Evolutionary conservation across 2,113 vertebrate genomes (phyloP), one percentile per base, ranked within the genome.

Genomic region (Myiagra hebetior): DNA sequence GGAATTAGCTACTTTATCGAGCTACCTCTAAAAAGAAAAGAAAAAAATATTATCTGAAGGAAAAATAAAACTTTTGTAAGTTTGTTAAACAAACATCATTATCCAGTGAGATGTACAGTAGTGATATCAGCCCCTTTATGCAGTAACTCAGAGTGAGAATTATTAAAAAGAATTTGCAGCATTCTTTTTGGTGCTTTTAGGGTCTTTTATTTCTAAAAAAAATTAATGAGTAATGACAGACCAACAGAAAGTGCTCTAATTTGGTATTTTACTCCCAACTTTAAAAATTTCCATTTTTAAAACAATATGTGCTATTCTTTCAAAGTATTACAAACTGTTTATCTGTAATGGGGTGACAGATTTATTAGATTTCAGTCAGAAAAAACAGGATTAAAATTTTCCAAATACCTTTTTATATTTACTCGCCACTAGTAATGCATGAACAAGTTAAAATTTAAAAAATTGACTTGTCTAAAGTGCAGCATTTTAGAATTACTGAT

Each of bases 271-370:
- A 80, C 23, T 85, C 5, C 15, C 42, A 77, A 21, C 26, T 64
- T 91, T 1, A 17, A 55, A 85, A 78, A 27, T 9, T 20, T 27
- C 3, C 10, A 24, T 52, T 35, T 6, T 0, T 0, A 47, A 22
- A 47, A 33, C 46, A 42, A n/a, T 3, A 26, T 4, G 1, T 37
- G 9, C 27, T 50, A 30, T 56, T 81, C 27, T 73, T 78, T 79
- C 13, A 50, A 62, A 85, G 39, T 30, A 57, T 69, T 33, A 28
- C 15, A n/a, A 65, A 35, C 12, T 46, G 2, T 47, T 76, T 26
- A 11, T 55, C 26, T 84, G n/a, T 72, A 84, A 24, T 17, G 37
- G 63, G 10, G 13, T 31, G 35, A 24, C 19, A 67, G 44, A 41
- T 63, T 23, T 72, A n/a, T 39, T 47, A 64, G 49, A 49, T 73